Base-by-base conservation (phyloP, 2,113 vertebrate species). In the Tympanuchus pallidicinctus region DNA sequence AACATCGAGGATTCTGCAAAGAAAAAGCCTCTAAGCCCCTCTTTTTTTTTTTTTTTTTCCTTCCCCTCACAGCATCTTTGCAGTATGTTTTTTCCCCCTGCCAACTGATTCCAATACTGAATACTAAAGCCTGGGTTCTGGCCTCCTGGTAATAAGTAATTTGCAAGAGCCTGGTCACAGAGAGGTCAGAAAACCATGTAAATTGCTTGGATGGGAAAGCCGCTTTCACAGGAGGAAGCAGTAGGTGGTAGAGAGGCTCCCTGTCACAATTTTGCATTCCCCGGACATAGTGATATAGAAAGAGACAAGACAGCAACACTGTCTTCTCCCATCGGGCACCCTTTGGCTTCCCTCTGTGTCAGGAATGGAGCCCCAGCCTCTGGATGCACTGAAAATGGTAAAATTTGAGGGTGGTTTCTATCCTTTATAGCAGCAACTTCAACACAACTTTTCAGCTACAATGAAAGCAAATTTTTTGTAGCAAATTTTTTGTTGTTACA, bases 161-260 rank as follows among this genome's bases (percentile, higher is more conserved):
- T 95, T 86, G 72, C 76, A 73, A 72, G 30, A 89, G 25, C 13
- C 56, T 85, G 86, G 77, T 85, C 88, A 94, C 86, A 76, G 75
- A 65, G 45, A 76, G 70, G 19, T 94, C 94, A 95, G 65, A 93
- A 96, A 95, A 78, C 80, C 82, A 91, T 82, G 52, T 90, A 94
- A 92, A 92, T 78, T 82, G 73, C 82, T 88, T 91, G 90, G 88
- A 94, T 92, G 79, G 93, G 79, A 95, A 97, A 93, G 61, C 47
- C 47, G 81, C 24, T 86, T 90, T 90, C 86, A 88, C 66, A 90
- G 90, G 76, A 92, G 90, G 76, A 89, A 94, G 66, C 91, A 83
- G 85, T 88, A 83, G 94, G 88, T 90, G 73, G 80, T 81, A 81
- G 86, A 86, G 93, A 91, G 82, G 66, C 42, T 93, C 61, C 73